Evolutionary conservation across 2,113 vertebrate species (phyloP).

Genomic region (Ahaetulla prasina): DNA sequence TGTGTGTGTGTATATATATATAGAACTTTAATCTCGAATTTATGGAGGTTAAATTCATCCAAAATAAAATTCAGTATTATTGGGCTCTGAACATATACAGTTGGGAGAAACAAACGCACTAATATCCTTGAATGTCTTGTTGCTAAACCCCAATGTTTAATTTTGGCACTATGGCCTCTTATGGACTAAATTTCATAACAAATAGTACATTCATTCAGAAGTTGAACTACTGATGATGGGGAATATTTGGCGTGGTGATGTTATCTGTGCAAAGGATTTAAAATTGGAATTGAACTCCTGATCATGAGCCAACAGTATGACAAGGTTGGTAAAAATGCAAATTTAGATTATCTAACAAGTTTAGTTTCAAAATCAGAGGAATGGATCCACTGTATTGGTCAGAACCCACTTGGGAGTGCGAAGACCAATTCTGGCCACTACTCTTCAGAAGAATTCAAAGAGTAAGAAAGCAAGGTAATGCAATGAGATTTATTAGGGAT

Average conservation of each 20-base stretch:
- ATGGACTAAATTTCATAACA: neutral
- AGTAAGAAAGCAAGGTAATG: neutral
- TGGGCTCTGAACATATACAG: neutral
- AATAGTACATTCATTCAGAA: neutral
- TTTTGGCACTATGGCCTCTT: neutral
- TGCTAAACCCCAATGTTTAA: neutral
- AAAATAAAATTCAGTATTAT: neutral
- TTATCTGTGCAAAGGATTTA: neutral
- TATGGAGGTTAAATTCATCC: neutral
- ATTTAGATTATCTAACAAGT: too few relatives aligned
- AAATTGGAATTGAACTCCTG: neutral
- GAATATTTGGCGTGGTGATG: neutral
- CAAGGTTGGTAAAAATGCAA: neutral
- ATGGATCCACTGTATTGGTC: neutral
- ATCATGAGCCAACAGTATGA: neutral
- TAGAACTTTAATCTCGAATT: too few relatives aligned
- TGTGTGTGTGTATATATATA: too few relatives aligned
- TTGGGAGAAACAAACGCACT: neutral
- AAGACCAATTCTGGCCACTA: neutral
- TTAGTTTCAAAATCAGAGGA: too few relatives aligned
- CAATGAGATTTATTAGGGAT: neutral
- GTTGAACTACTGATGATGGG: neutral
- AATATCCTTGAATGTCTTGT: neutral
- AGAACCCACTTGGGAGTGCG: neutral
- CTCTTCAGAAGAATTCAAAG: neutral